Evolutionary conservation across 2,797 vertebrate genomes (phyloP).

Genomic region (Emys orbicularis): DNA sequence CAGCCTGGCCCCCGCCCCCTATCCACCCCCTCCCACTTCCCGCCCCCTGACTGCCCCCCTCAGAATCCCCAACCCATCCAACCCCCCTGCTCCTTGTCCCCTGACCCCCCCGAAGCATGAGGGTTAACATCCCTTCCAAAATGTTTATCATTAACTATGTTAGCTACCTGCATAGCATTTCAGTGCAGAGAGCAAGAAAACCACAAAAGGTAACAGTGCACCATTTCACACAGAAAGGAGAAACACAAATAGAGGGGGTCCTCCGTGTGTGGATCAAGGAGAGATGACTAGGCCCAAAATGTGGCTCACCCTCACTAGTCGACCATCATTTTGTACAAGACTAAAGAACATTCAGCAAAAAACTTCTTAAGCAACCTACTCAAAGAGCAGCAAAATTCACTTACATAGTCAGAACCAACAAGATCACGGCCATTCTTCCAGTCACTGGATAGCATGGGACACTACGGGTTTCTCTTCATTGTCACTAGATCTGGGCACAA

Average conservation of each 20-base stretch:
- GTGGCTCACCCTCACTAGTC: background rate
- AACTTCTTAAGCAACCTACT: background rate
- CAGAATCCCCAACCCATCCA: too few species aligned
- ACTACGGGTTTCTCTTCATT: background rate
- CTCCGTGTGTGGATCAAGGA: background rate
- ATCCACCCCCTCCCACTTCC: too few species aligned
- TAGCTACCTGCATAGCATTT: background rate
- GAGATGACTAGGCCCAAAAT: background rate
- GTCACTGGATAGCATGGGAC: background rate
- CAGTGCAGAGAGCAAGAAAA: background rate
- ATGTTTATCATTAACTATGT: background rate
- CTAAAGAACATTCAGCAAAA: background rate
- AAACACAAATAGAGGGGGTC: background rate
- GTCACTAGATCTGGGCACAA: background rate
- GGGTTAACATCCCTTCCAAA: background rate
- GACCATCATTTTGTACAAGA: background rate
- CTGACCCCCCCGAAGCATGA: background rate
- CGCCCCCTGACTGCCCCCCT: too few species aligned
- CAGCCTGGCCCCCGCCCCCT: too few species aligned
- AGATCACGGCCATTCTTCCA: background rate
- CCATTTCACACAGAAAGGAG: background rate
- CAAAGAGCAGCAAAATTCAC: background rate
- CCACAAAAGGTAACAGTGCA: background rate
- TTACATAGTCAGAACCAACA: background rate
- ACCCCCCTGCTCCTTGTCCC: too few species aligned